Conservation (phyloP, 2,797 vertebrate species). For the Bovichtus diacanthus region DNA sequence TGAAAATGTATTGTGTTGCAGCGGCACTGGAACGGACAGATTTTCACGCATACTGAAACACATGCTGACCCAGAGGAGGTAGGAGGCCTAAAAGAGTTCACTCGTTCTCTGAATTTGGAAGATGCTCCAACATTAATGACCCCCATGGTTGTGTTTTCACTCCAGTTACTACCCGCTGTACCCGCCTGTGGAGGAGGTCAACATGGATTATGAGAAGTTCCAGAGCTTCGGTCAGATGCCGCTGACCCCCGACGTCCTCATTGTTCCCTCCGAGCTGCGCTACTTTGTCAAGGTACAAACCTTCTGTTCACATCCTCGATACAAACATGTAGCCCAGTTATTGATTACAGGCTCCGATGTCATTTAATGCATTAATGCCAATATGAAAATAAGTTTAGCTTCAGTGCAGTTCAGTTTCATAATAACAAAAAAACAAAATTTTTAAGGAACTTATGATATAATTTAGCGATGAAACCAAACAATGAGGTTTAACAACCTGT, state of each 20-base stretch:
- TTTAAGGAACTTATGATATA: not conserved
- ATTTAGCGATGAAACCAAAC: too few species aligned
- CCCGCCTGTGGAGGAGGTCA: constrained; percentile 91
- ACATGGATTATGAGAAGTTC: constrained; percentile 90
- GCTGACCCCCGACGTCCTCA: constrained; percentile 89
- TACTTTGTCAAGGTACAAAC: constrained; percentile 92
- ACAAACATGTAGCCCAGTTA: not conserved
- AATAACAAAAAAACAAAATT: not conserved
- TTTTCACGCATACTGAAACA: constrained; percentile 94
- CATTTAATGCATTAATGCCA: not conserved
- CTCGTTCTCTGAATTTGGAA: not conserved
- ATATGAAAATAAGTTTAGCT: not conserved
- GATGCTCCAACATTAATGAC: not conserved
- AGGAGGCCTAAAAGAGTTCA: not conserved
- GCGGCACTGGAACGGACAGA: constrained; percentile 87
- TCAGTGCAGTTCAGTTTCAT: not conserved
- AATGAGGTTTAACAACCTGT: too few species aligned
- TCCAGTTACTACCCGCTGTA: constrained; percentile 93
- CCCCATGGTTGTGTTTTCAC: not conserved
- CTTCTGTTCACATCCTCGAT: not conserved
- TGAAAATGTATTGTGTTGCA: constrained; percentile 65
- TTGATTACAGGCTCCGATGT: not conserved
- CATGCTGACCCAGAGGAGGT: constrained; percentile 94
- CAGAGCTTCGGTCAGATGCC: constrained; percentile 83
- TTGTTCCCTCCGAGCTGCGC: constrained; percentile 92